Base-by-base conservation (phyloP, 2,113 vertebrate species). In the Brachypodius melanocephalos region DNA sequence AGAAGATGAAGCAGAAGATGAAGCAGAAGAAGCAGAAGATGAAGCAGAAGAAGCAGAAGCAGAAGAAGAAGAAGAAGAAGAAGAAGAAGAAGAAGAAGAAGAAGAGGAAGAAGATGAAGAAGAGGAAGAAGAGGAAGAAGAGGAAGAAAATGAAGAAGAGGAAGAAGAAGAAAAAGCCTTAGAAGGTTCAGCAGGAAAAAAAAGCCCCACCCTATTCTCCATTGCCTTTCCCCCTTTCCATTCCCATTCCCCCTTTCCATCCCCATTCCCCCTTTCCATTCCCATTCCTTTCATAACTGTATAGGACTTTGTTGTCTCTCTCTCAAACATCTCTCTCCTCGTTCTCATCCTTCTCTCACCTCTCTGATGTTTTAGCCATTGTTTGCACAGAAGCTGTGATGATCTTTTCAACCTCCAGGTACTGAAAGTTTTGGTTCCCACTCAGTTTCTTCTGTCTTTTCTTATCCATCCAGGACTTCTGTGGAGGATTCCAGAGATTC, bases 111-210 rank as follows among this genome's bases (percentile, higher is more conserved):
- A 69, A 59, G 29, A n/a, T n/a, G n/a, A n/a, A 21, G 17, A 16
- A 38, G 0, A 8, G 24, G 18, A 17, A 43, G 6, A 69, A 59
- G 29, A n/a, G n/a, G 17, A 16, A 38, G 0, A 8, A 29, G 18
- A 17, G 34, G 6, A 69, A 59, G 29, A n/a, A n/a, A n/a, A n/a
- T n/a, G 0, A 8, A 29, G 18, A 17, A 43, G 6, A 69, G 54
- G 29, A 61, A 74, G 55, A 17, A 14, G 4, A 40, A 40, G 10
- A 38, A 38, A 38, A 38, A n/a, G n/a, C n/a, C n/a, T n/a, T n/a
- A n/a, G n/a, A n/a, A n/a, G n/a, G n/a, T n/a, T n/a, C n/a, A n/a
- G n/a, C n/a, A n/a, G n/a, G n/a, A n/a, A n/a, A n/a, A n/a, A n/a
- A n/a, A n/a, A n/a, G n/a, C n/a, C 38, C 14, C 20, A 25, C 19